Conservation (phyloP, 92 coral and sea anemone genomes). For the Epizoanthus illoricatus region DNA sequence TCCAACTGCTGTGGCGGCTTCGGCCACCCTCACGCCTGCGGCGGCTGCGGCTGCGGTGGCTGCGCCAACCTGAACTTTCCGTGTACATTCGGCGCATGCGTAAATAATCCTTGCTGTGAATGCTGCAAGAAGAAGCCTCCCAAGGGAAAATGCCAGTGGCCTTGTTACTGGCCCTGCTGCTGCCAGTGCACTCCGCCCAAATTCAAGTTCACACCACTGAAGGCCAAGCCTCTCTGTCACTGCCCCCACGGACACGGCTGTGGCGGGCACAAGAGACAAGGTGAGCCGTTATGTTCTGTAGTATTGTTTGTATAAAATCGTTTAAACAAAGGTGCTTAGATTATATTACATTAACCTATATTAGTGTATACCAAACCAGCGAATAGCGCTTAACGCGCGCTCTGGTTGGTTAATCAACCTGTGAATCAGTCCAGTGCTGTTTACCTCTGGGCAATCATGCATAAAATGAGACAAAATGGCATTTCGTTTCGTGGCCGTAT, state of each 20-base stretch:
- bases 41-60: constrained; percentile 61
- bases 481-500: no score
- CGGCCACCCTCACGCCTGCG: constrained; percentile 72
- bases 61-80: constrained; percentile 82
- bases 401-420: no score
- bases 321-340: no score
- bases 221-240: constrained; percentile 86
- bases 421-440: no score
- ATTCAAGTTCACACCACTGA: constrained; percentile 71
- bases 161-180: constrained; percentile 91
- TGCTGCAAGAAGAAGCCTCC: constrained; percentile 84
- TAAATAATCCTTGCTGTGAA: constrained; percentile 87
- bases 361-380: no score
- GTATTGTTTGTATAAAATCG: no score
- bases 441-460: no score
- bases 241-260: constrained; percentile 62
- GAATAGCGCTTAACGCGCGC: no score
- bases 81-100: constrained; percentile 89
- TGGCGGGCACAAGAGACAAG: constrained; percentile 26
- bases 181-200: constrained; percentile 80
- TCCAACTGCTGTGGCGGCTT: constrained; percentile 89
- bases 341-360: no score
- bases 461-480: no score
- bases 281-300: no score
- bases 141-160: constrained; percentile 86